phyloP scores from a whole-genome alignment of 2,888 invertebrate genomes.

The Oscheius onirici region DNA sequence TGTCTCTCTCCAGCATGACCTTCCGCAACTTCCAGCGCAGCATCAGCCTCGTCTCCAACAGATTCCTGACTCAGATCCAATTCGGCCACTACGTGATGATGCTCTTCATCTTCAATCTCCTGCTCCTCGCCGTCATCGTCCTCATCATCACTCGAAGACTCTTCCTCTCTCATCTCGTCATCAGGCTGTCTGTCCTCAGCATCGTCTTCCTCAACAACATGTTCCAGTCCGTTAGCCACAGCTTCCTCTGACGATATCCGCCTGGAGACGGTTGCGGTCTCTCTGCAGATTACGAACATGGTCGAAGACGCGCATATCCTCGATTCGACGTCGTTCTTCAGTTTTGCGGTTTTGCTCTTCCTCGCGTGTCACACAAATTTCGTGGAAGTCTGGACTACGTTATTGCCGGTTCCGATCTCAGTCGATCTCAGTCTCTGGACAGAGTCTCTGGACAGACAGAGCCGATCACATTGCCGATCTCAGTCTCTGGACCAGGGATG shows the following conservation, averaged over 20 bases:
- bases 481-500: too few species aligned
- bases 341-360: too few species aligned
- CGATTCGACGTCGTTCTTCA: slow-evolving; percentile 29
- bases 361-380: too few species aligned
- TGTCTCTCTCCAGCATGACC: slow-evolving; percentile 55
- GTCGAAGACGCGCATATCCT: not conserved
- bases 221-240: slow-evolving; percentile 17
- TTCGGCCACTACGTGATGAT: slow-evolving; percentile 28
- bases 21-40: slow-evolving; percentile 29
- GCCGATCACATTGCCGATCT: too few species aligned
- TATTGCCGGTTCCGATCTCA: too few species aligned
- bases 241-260: too few species aligned
- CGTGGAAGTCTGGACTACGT: too few species aligned
- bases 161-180: slow-evolving; percentile 29
- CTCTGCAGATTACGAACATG: too few species aligned
- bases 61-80: slow-evolving; percentile 4
- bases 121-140: slow-evolving; percentile 73
- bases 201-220: slow-evolving; percentile 20
- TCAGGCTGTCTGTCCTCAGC: not conserved
- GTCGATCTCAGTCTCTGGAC: too few species aligned
- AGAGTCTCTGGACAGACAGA: too few species aligned
- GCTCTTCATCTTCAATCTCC: slow-evolving; percentile 42
- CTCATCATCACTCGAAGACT: slow-evolving; percentile 71
- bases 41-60: slow-evolving; percentile 46
- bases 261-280: too few species aligned